These are phyloP conservation scores for Cantharis nigra DNA, from an alignment of 2,888 invertebrate species.

Conservation along the genomic window DNA sequence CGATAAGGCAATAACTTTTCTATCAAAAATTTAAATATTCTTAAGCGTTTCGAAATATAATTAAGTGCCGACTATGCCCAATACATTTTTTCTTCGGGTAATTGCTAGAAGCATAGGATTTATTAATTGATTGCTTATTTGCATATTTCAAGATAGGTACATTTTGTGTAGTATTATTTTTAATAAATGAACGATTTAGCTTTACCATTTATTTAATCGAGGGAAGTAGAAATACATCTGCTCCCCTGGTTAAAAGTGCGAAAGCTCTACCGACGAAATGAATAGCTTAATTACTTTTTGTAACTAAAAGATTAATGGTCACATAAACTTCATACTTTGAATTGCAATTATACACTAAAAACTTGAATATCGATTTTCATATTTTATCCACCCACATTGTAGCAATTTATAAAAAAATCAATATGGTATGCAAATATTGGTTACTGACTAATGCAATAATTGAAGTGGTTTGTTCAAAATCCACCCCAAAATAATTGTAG, in stretches of 20 bases:
- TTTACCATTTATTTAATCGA: constrained; percentile 23
- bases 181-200: constrained; percentile 14
- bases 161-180: not conserved
- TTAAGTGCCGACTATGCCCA: not conserved
- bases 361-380: constrained; percentile 10
- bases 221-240: constrained; percentile 31
- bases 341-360: constrained; percentile 41
- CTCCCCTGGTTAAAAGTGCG: constrained; percentile 17
- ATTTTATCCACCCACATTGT: not conserved
- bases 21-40: not conserved
- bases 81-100: not conserved
- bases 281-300: constrained; percentile 53
- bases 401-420: not conserved
- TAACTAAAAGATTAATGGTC: constrained; percentile 49
- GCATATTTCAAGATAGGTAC: not conserved
- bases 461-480: too few species aligned
- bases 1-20: not conserved
- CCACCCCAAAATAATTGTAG: too few species aligned
- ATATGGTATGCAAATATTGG: not conserved
- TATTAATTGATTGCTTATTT: not conserved
- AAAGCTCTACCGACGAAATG: constrained; percentile 44
- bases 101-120: not conserved
- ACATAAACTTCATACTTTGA: constrained; percentile 44
- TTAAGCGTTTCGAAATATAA: not conserved
- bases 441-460: too few species aligned